Evolutionary conservation across 2,797 vertebrate species (phyloP).

Genomic region (Protosalanx chinensis): DNA sequence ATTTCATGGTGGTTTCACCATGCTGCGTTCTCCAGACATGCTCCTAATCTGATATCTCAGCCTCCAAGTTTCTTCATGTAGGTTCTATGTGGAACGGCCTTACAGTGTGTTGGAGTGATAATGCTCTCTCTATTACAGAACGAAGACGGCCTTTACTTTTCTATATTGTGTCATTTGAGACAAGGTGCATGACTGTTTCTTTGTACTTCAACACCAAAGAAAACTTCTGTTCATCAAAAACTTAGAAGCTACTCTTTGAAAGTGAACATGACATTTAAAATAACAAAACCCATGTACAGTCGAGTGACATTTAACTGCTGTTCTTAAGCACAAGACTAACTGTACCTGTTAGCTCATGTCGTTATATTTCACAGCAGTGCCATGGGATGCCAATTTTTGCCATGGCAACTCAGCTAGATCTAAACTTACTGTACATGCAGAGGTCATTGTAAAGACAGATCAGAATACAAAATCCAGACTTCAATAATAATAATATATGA

Average conservation of each 20-base stretch:
- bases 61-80: conserved; percentile 56
- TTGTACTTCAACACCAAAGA: too few species aligned
- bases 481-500: conserved; percentile 9
- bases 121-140: not conserved
- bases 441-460: conserved; percentile 21
- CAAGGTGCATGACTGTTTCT: not conserved
- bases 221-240: not conserved
- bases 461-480: conserved; percentile 3
- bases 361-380: not conserved
- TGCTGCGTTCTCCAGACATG: conserved; percentile 52
- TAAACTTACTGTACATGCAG: not conserved
- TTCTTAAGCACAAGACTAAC: too few species aligned
- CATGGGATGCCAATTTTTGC: not conserved
- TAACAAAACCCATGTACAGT: too few species aligned
- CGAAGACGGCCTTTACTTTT: not conserved
- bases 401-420: not conserved
- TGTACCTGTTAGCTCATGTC: too few species aligned
- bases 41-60: conserved; percentile 64
- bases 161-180: not conserved
- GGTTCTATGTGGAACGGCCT: conserved; percentile 39
- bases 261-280: too few species aligned
- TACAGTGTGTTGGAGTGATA: conserved; percentile 27
- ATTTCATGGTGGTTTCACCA: conserved; percentile 69
- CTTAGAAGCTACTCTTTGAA: not conserved
- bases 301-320: too few species aligned